Conservation (phyloP, 1,140 invertebrate species). For the Patella vulgata region DNA sequence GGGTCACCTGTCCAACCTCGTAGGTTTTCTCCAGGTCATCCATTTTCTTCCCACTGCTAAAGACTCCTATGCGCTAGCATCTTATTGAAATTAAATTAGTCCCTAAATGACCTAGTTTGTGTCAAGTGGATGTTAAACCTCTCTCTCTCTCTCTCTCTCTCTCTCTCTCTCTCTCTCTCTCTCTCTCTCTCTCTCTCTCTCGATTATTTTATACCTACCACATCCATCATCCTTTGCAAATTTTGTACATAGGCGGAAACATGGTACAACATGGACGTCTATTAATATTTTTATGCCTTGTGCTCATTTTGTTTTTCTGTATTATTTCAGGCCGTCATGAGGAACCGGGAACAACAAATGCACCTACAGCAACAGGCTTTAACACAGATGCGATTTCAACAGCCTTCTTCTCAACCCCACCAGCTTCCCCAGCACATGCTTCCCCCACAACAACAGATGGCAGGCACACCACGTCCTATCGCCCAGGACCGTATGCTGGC, state of each 20-base stretch:
- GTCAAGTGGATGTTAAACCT: too few relatives aligned
- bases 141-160: too few relatives aligned
- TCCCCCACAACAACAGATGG: constrained; percentile 74
- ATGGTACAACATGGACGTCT: too few relatives aligned
- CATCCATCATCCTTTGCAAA: too few relatives aligned
- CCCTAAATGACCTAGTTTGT: too few relatives aligned
- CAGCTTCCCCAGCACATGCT: constrained; percentile 69
- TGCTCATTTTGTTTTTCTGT: background rate
- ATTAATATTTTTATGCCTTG: constrained; percentile 1
- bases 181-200: constrained; percentile 3
- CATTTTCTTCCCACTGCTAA: too few relatives aligned
- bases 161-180: constrained; percentile 2
- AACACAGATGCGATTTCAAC: constrained; percentile 68
- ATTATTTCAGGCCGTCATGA: constrained; percentile 48
- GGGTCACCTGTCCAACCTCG: too few relatives aligned
- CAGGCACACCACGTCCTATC: constrained; percentile 9
- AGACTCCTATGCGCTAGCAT: too few relatives aligned
- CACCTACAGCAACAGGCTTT: constrained; percentile 53
- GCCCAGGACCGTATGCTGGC: constrained; percentile 74
- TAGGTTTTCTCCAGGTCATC: too few relatives aligned
- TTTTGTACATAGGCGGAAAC: too few relatives aligned
- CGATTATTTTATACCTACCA: too few relatives aligned
- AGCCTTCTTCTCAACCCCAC: constrained; percentile 79
- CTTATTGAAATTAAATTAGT: too few relatives aligned
- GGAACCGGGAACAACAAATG: constrained; percentile 58